Evolutionary conservation across 2,888 invertebrate genomes (phyloP).

Genomic region (Lepas anatifera): DNA sequence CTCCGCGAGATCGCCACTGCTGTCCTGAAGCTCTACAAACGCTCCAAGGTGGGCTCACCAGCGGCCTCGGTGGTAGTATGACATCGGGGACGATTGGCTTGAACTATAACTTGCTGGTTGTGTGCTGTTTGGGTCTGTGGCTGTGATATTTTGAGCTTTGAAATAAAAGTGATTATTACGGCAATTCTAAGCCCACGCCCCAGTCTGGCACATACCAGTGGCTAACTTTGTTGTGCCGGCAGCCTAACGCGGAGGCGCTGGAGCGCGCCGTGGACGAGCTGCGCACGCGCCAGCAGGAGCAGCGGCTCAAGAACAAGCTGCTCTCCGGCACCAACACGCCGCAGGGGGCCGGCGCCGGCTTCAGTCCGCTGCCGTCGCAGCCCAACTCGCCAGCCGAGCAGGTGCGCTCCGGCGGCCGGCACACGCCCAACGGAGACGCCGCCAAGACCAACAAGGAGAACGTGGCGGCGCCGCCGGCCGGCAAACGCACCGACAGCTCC

Average conservation of each 20-base stretch:
- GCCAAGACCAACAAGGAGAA: neutral
- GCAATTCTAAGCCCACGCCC: too few relatives aligned
- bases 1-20: slow-evolving; percentile 66
- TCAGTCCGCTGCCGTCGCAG: neutral
- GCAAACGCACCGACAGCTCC: neutral
- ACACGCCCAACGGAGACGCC: neutral
- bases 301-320: slow-evolving; percentile 22
- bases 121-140: too few relatives aligned
- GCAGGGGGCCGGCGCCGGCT: neutral
- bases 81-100: too few relatives aligned
- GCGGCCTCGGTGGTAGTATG: too few relatives aligned
- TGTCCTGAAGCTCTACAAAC: slow-evolving; percentile 69
- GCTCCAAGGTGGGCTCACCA: slow-evolving; percentile 57
- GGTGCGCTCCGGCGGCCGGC: neutral
- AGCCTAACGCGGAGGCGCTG: slow-evolving; percentile 56
- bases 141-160: too few relatives aligned
- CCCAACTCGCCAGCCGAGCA: neutral
- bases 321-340: neutral
- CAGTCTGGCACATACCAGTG: too few relatives aligned
- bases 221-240: too few relatives aligned
- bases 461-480: neutral
- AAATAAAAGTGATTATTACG: too few relatives aligned
- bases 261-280: slow-evolving; percentile 62
- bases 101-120: too few relatives aligned
- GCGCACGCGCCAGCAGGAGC: slow-evolving; percentile 35